Evolutionary conservation across 2,888 invertebrate species (phyloP).

Genomic region (Heliconius sara): DNA sequence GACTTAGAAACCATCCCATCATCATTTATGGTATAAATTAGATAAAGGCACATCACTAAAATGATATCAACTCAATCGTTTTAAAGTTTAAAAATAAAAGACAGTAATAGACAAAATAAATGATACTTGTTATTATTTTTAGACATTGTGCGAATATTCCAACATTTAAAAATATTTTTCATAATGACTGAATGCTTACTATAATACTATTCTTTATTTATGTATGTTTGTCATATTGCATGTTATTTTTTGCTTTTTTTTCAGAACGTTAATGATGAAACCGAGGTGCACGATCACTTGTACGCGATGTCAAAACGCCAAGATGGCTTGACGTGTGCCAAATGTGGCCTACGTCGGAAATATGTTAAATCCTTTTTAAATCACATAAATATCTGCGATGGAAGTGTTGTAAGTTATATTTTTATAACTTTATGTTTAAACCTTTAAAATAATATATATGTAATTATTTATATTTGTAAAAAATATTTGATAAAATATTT

Average conservation of each 20-base stretch:
- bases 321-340: constrained; percentile 55
- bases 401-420: constrained; percentile 36
- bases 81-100: background rate
- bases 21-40: background rate
- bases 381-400: constrained; percentile 47
- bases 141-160: background rate
- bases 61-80: background rate
- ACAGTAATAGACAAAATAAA: background rate
- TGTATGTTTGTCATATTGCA: background rate
- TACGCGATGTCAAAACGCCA: constrained; percentile 50
- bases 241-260: background rate
- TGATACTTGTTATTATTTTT: background rate
- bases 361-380: constrained; percentile 51
- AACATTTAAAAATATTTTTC: background rate
- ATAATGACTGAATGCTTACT: background rate
- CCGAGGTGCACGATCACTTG: constrained; percentile 45
- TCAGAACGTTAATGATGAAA: constrained; percentile 7
- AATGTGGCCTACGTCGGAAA: constrained; percentile 54
- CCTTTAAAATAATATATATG: no score
- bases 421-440: background rate
- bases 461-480: no score
- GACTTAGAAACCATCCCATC: background rate
- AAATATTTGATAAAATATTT: no score
- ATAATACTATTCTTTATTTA: background rate
- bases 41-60: background rate